These are phyloP conservation scores for Drosophila nebulosa DNA, from an alignment of 1,140 invertebrate species.

Conservation along the genomic window DNA sequence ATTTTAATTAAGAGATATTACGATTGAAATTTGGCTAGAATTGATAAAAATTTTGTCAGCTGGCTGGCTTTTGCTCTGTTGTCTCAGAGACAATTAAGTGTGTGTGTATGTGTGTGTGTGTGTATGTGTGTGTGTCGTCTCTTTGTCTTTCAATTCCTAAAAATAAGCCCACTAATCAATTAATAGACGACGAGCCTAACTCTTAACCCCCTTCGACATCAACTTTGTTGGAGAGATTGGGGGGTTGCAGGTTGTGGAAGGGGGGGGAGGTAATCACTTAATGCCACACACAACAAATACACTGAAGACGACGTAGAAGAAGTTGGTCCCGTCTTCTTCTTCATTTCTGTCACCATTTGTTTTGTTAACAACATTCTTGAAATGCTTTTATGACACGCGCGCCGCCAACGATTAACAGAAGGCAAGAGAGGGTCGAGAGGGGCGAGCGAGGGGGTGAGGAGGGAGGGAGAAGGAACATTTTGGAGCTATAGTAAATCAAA, in stretches of 20 bases:
- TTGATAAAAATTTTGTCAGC: neutral
- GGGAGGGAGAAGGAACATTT: conserved; percentile 23
- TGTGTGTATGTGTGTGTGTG: neutral
- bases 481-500: conserved; percentile 57
- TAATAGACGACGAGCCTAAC: conserved; percentile 24
- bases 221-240: neutral
- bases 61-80: neutral
- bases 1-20: too few relatives aligned
- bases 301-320: neutral
- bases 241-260: too few relatives aligned
- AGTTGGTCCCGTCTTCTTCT: neutral
- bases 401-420: too few relatives aligned
- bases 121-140: too few relatives aligned
- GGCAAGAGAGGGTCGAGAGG: too few relatives aligned
- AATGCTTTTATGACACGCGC: conserved; percentile 72
- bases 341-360: conserved; percentile 44
- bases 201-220: conserved; percentile 23
- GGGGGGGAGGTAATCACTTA: conserved; percentile 58
- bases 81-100: conserved; percentile 7
- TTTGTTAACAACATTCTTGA: conserved; percentile 77
- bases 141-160: conserved; percentile 10
- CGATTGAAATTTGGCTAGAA: too few relatives aligned
- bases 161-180: conserved; percentile 71
- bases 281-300: conserved; percentile 53
- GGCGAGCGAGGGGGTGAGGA: too few relatives aligned